Percentiles rank a stretch among this genome's conserved stretches.
phyloP scores from a whole-genome alignment of 2,888 invertebrate species.

The Unio pictorum region DNA sequence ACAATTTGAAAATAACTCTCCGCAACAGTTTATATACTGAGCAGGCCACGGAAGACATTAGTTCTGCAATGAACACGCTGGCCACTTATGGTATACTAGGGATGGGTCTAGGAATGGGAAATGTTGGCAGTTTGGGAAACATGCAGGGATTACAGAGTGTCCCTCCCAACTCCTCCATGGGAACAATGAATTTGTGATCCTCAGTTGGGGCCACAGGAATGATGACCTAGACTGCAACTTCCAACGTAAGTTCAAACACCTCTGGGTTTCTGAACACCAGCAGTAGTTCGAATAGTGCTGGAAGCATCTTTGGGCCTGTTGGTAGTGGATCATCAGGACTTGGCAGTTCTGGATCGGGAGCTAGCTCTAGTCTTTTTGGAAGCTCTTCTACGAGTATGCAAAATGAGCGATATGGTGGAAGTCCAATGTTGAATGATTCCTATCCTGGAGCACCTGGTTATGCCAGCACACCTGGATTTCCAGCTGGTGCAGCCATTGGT shows the following conservation, averaged over 20 bases:
- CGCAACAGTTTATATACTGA: constrained; percentile 92
- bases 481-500: constrained; percentile 38
- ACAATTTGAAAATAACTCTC: constrained; percentile 81
- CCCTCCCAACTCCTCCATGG: constrained; percentile 23
- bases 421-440: constrained; percentile 65
- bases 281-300: constrained; percentile 69
- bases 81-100: constrained; percentile 94
- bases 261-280: constrained; percentile 57
- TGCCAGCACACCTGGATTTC: constrained; percentile 44
- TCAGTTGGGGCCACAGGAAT: constrained; percentile 40
- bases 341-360: constrained; percentile 61
- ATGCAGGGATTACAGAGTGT: constrained; percentile 28
- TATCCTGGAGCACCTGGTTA: constrained; percentile 54
- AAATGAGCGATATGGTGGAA: constrained; percentile 61
- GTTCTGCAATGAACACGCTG: constrained; percentile 90
- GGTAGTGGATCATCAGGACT: constrained; percentile 80
- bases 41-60: constrained; percentile 89
- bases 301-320: constrained; percentile 87
- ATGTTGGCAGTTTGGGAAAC: constrained; percentile 58
- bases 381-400: constrained; percentile 62
- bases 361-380: constrained; percentile 71
- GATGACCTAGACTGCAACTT: constrained; percentile 44
- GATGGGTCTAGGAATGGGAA: constrained; percentile 76
- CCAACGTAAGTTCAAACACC: constrained; percentile 43
- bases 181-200: constrained; percentile 26